Conservation (phyloP, 2,113 vertebrate genomes). For the Nanorana parkeri region DNA sequence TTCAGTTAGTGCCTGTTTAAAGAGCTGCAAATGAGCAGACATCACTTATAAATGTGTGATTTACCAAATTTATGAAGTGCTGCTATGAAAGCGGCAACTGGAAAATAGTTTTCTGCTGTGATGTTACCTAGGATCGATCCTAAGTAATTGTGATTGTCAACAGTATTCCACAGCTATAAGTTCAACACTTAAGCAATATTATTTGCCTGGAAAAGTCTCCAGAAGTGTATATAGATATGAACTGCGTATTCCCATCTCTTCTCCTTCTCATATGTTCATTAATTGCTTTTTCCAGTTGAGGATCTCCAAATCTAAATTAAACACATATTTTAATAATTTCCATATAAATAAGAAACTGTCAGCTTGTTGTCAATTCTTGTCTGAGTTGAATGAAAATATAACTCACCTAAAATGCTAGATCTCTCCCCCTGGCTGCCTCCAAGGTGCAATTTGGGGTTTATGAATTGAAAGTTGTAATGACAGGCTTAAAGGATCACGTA, state of each 20-base stretch:
- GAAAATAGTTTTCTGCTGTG: slow-evolving; percentile 27
- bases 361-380: slow-evolving; percentile 34
- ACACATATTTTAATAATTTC: slow-evolving; percentile 42
- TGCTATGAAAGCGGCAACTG: slow-evolving; percentile 26
- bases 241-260: slow-evolving; percentile 37
- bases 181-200: slow-evolving; percentile 23
- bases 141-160: slow-evolving; percentile 28
- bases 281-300: slow-evolving; percentile 46
- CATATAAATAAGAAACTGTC: slow-evolving; percentile 47
- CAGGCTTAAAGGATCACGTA: slow-evolving; percentile 36
- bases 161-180: slow-evolving; percentile 8
- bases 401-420: slow-evolving; percentile 20
- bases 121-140: slow-evolving; percentile 16
- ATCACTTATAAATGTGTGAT: slow-evolving; percentile 15
- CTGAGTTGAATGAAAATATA: slow-evolving; percentile 29
- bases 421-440: background rate
- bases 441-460: slow-evolving; percentile 24
- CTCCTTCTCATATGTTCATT: slow-evolving; percentile 27
- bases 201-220: slow-evolving; percentile 21
- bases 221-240: slow-evolving; percentile 11
- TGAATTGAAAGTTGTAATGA: slow-evolving; percentile 29
- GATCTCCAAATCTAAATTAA: slow-evolving; percentile 47
- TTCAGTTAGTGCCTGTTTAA: background rate
- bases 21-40: background rate
- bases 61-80: slow-evolving; percentile 23